These are phyloP conservation scores for Agonopterix heracliana DNA, from an alignment of 2,888 invertebrate species.

Conservation along the genomic window DNA sequence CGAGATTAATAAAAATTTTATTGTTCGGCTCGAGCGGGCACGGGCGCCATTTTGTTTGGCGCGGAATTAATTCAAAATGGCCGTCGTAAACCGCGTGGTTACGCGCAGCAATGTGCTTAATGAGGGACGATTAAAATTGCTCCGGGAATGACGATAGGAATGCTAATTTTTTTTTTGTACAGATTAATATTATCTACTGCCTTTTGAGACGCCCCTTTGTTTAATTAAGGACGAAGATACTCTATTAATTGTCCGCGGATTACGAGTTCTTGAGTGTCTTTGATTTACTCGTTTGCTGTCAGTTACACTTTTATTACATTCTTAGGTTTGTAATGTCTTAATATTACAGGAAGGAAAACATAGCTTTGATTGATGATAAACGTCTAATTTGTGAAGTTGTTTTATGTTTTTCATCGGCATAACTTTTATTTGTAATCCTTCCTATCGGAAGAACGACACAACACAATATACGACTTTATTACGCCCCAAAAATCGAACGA, in stretches of 20 bases:
- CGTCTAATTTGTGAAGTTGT: too few species aligned
- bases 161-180: slow-evolving; percentile 37
- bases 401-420: too few species aligned
- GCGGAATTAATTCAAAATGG: slow-evolving; percentile 71
- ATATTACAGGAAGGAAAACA: too few species aligned
- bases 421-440: too few species aligned
- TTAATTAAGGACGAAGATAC: slow-evolving; percentile 8
- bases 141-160: slow-evolving; percentile 49
- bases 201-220: slow-evolving; percentile 8
- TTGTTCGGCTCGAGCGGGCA: slow-evolving; percentile 32
- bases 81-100: slow-evolving; percentile 53
- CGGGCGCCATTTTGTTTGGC: slow-evolving; percentile 59
- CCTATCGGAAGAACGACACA: too few species aligned
- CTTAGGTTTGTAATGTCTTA: too few species aligned
- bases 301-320: background rate
- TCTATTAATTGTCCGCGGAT: background rate
- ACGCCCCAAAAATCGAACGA: background rate
- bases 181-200: slow-evolving; percentile 20
- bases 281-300: slow-evolving; percentile 1
- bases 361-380: too few species aligned
- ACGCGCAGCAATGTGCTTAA: slow-evolving; percentile 62
- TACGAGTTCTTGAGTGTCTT: background rate
- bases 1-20: slow-evolving; percentile 60
- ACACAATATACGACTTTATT: too few species aligned
- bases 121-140: slow-evolving; percentile 66